Evolutionary conservation across 2,113 vertebrate species (phyloP), one percentile per base, ranked within the genome.

Genomic region (Danio rerio): DNA sequence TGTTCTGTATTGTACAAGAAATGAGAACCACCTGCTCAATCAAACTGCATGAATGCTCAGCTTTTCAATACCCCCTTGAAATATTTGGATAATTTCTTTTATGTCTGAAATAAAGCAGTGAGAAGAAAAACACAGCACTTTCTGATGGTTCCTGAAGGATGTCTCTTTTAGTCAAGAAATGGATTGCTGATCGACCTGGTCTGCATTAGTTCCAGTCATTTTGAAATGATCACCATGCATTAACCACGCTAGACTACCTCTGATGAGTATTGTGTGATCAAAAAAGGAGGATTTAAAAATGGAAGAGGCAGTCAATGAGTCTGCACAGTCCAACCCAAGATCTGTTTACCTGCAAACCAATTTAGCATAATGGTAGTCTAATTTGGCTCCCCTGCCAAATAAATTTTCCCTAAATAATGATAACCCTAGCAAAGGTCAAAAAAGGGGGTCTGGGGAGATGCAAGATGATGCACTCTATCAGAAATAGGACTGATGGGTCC

Each of bases 141-240:
- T 76, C 56, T 63, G 31, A 70, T 76, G 43, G 59, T 20, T 49
- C 45, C 40, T 62, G 49, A 66, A 55, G 81, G 53, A 56, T 0
- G 70, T 83, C 81, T 87, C 78, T 74, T 78, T 81, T 83, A 85
- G 85, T 88, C 9, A 59, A 78, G 81, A 70, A 75, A 65, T 47
- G 47, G 55, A 80, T 86, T 88, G 85, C 86, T 84, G 84, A 87
- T 80, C 5, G 78, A 55, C 86, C 91, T 93, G 92, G 88, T 88
- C 86, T 81, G 86, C 83, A 90, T 94, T 93, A 93, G 93, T 92
- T 94, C 90, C 91, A 87, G 89, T 87, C 88, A 85, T 92, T 92
- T 91, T 90, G 86, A 91, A 91, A 85, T 80, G 81, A 90, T 91
- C 89, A 83, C 87, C 81, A 81, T 91, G 92, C 80, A 84, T 93